phyloP scores from a whole-genome alignment of 2,113 vertebrate genomes.

The Oreochromis niloticus region DNA sequence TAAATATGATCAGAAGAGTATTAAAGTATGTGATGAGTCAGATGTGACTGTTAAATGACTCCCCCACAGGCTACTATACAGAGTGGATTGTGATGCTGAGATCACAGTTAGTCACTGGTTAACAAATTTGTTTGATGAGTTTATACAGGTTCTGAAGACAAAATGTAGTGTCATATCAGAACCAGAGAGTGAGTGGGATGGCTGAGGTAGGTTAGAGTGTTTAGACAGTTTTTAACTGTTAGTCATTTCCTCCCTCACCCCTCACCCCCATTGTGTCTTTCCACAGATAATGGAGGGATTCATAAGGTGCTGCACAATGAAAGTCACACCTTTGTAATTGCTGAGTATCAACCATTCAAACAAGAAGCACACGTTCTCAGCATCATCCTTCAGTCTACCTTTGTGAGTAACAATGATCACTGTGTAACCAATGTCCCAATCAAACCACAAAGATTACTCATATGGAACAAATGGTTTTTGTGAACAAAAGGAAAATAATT shows the following conservation, averaged over 20 bases:
- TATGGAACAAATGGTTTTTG: not conserved
- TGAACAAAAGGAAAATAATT: fast-evolving
- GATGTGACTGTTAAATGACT: not conserved
- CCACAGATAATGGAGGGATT: conserved; percentile 47
- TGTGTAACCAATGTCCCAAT: not conserved
- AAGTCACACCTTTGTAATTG: conserved; percentile 30
- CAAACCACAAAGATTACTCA: not conserved
- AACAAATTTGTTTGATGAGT: not conserved
- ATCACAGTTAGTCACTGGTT: not conserved
- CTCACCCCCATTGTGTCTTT: not conserved
- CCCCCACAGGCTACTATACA: not conserved
- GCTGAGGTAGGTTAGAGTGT: not conserved
- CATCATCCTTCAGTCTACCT: conserved; percentile 13
- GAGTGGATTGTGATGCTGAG: not conserved
- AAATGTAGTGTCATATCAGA: not conserved
- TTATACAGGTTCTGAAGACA: not conserved
- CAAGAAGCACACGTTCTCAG: not conserved
- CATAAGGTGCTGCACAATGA: conserved; percentile 53
- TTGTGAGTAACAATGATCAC: conserved; percentile 40
- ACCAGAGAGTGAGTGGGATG: not conserved
- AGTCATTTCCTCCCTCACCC: not conserved
- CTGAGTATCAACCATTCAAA: conserved; percentile 49
- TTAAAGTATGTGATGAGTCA: not conserved
- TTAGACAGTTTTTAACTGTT: not conserved
- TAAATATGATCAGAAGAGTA: not conserved